Evolutionary conservation across 2,888 invertebrate genomes (phyloP).

Genomic region (Apamea epomidion): DNA sequence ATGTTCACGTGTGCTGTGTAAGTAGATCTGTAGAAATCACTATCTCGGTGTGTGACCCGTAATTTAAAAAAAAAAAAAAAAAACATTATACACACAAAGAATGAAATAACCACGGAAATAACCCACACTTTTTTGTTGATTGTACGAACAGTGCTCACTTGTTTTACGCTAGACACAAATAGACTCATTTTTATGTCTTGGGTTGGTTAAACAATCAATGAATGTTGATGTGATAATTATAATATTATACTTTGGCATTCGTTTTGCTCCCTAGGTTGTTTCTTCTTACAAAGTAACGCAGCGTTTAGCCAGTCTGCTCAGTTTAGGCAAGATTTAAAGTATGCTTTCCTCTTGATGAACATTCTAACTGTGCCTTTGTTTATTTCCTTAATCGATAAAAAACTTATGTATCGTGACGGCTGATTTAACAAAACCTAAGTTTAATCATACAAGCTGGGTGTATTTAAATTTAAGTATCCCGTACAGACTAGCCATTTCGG

Average conservation of each 20-base stretch:
- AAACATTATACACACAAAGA: neutral
- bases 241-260: neutral
- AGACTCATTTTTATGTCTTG: neutral
- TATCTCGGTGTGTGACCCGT: neutral
- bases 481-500: constrained; percentile 87
- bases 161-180: neutral
- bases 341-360: constrained; percentile 21
- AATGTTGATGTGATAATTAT: neutral
- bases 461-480: constrained; percentile 86
- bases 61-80: neutral
- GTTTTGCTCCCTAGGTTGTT: constrained; percentile 8
- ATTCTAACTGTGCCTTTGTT: neutral
- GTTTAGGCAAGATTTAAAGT: constrained; percentile 11
- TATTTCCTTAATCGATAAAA: neutral
- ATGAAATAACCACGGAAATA: neutral
- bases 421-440: constrained; percentile 32
- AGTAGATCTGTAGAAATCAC: neutral
- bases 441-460: constrained; percentile 85
- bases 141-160: neutral
- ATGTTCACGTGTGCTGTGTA: neutral
- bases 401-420: neutral
- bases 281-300: neutral
- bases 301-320: neutral
- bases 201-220: neutral
- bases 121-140: constrained; percentile 1